Evolutionary conservation across 2,888 invertebrate species (phyloP), one percentile per base, ranked within the genome.

Genomic region (Diaperis boleti): DNA sequence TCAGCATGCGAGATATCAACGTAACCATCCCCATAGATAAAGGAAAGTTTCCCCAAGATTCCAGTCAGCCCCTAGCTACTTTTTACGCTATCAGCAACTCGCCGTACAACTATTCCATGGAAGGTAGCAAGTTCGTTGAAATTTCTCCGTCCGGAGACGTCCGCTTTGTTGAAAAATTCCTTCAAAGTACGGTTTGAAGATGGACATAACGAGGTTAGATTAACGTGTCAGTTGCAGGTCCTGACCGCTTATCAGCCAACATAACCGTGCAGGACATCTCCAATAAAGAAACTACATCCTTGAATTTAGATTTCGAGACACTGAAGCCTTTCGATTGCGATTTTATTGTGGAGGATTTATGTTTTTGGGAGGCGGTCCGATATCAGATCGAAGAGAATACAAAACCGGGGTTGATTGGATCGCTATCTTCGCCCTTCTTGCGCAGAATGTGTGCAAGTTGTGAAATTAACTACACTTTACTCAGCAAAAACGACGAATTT

Each of bases 371-470:
- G 17, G 67, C 74, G 18, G 78, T 68, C 47, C 74, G 65, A 26
- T 81, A 79, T 70, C 71, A 70, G 17, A 67, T 78, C 35, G 72
- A 69, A 52, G 78, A 77, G 66, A 76, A 76, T 52, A 66, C 70
- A 15, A 61, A 65, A 35, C 55, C 74, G 8, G 68, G 67, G 11
- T 52, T 75, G 47, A 68, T 79, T 47, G 81, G 80, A 22, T 70
- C 78, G 10, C 66, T 80, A 18, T 72, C 76, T 18, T 76, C 78
- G 29, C 69, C 76, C 13, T 78, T 74, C 66, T 68, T 77, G 37
- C 39, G 64, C 41, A 80, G 82, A 47, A 76, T 87, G 47, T 88
- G 88, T 65, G 82, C 83, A 0, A 78, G 81, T 50, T 82, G 82
- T 67, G 79, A 80, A 39, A 76, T 87, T 22, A 81, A 78, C 59